phyloP scores from a whole-genome alignment of 2,888 invertebrate genomes.

The Brenthis daphne region DNA sequence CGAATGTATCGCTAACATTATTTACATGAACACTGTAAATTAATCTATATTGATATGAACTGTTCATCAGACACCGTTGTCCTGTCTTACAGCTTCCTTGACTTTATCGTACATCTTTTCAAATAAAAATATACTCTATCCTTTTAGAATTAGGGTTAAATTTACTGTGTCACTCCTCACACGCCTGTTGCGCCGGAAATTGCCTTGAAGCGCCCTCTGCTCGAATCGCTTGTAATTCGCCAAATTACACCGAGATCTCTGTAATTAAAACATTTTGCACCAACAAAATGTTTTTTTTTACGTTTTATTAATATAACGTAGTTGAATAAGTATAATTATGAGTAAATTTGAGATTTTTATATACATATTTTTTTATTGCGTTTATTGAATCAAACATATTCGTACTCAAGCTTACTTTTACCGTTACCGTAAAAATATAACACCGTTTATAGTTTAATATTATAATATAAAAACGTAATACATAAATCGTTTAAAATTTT shows the following conservation, averaged over 20 bases:
- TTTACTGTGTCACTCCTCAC: slow-evolving; percentile 16
- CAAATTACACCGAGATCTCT: slow-evolving; percentile 70
- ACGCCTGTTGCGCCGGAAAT: slow-evolving; percentile 79
- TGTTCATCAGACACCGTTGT: slow-evolving; percentile 16
- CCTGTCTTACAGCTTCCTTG: slow-evolving; percentile 14
- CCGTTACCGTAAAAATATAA: too few species aligned
- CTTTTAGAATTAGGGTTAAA: not conserved
- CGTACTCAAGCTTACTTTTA: too few species aligned
- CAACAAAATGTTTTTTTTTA: slow-evolving; percentile 21
- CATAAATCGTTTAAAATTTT: too few species aligned
- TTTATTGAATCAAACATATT: too few species aligned
- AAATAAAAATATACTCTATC: slow-evolving; percentile 28
- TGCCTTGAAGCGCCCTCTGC: slow-evolving; percentile 68
- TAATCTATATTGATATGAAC: slow-evolving; percentile 10
- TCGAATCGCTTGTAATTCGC: slow-evolving; percentile 74
- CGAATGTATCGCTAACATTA: not conserved
- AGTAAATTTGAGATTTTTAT: not conserved
- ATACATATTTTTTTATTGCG: too few species aligned
- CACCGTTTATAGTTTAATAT: too few species aligned
- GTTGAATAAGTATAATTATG: not conserved
- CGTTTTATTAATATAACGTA: not conserved
- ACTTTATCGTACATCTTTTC: slow-evolving; percentile 1
- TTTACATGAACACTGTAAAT: not conserved
- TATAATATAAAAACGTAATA: too few species aligned
- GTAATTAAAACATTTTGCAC: slow-evolving; percentile 72